Conservation (phyloP, 1,140 invertebrate species). For the Pentalonia nigronervosa region DNA sequence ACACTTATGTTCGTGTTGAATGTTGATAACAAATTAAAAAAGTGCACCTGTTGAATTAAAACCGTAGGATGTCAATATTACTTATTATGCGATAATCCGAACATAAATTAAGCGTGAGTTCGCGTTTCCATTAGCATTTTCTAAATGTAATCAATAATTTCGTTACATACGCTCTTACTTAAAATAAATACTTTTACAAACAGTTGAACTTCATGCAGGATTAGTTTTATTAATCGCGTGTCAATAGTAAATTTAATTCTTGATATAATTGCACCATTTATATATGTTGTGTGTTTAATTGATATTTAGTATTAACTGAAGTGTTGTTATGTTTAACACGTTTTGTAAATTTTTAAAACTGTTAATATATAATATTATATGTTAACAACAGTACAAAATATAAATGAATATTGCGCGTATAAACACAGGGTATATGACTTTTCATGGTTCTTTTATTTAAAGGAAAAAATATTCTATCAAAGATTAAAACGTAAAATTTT, state of each 20-base stretch:
- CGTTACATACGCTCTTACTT: background rate
- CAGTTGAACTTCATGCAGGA: background rate
- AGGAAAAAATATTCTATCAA: too few species aligned
- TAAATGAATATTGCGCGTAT: too few species aligned
- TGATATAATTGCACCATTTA: background rate
- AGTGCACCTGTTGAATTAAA: background rate
- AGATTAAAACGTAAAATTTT: too few species aligned
- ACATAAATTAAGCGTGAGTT: background rate
- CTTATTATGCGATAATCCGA: background rate
- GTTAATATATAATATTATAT: too few species aligned
- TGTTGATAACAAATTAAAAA: background rate
- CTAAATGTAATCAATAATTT: background rate
- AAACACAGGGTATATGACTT: too few species aligned
- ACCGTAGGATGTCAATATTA: background rate
- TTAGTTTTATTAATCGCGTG: background rate
- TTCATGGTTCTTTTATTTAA: too few species aligned
- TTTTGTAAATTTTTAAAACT: background rate
- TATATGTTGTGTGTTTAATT: background rate
- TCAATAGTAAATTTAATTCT: background rate
- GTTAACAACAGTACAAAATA: background rate
- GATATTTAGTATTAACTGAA: background rate
- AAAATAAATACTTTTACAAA: constrained; percentile 11
- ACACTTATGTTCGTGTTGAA: background rate
- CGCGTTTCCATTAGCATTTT: background rate
- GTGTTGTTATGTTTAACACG: background rate